phyloP scores from a whole-genome alignment of 2,888 invertebrate genomes.

The Hirtodrosophila cameraria region DNA sequence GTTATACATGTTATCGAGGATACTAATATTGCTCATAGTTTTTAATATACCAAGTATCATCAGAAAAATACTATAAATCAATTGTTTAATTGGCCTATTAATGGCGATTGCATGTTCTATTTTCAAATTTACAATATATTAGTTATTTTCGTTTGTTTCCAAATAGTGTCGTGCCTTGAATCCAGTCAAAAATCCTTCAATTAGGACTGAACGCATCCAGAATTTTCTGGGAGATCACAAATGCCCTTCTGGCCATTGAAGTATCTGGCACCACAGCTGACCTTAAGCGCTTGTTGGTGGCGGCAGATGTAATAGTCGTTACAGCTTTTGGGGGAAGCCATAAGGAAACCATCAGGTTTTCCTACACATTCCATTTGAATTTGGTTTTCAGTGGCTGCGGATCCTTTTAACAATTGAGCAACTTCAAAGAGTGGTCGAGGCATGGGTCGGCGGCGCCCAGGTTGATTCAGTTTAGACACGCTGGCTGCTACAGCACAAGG shows the following conservation, averaged over 20 bases:
- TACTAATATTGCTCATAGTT: too few species aligned
- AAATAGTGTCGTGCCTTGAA: neutral
- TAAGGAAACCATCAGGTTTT: conserved; percentile 65
- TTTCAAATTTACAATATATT: conserved; percentile 1
- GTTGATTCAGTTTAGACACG: conserved; percentile 7
- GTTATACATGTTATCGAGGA: too few species aligned
- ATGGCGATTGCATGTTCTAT: conserved; percentile 31
- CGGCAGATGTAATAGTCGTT: conserved; percentile 73
- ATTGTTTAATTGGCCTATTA: conserved; percentile 17
- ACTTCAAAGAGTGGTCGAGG: conserved; percentile 38
- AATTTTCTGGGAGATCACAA: conserved; percentile 75
- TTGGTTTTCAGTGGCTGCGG: conserved; percentile 3
- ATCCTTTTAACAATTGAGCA: conserved; percentile 6
- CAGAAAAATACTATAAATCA: neutral
- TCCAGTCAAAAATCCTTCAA: neutral
- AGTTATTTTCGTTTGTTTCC: neutral
- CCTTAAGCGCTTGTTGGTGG: conserved; percentile 52
- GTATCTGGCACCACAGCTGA: conserved; percentile 69
- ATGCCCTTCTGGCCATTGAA: conserved; percentile 71
- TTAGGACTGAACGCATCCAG: conserved; percentile 59
- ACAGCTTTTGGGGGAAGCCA: conserved; percentile 66
- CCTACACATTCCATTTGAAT: conserved; percentile 52
- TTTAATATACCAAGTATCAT: too few species aligned
- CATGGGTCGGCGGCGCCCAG: conserved; percentile 31
- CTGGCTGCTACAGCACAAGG: conserved; percentile 7